Conservation (phyloP, 2,113 vertebrate species). For the Genyomyrus donnyi region DNA sequence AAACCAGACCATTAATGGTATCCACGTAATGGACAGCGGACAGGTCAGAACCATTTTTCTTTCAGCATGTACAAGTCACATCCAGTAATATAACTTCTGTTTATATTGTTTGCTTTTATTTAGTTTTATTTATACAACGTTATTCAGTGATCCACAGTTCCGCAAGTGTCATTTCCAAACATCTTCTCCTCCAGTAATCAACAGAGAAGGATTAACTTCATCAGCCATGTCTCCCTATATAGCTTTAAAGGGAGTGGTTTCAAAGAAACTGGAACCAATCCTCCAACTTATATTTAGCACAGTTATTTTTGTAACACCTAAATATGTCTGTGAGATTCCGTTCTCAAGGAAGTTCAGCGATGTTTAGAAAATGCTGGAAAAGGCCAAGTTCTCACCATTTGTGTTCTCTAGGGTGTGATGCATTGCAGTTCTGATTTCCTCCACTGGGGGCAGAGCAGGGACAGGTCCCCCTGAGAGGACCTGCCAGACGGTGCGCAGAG, state of each 20-base stretch:
- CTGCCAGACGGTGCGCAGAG: constrained; percentile 83
- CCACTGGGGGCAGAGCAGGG: constrained; percentile 61
- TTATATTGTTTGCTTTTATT: too few species aligned
- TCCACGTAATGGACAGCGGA: too few species aligned
- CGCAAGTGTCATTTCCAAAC: neutral
- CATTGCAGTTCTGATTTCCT: constrained; percentile 26
- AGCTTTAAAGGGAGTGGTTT: neutral
- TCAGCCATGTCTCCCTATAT: neutral
- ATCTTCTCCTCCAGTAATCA: neutral
- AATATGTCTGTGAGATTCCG: neutral
- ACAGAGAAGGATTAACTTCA: neutral
- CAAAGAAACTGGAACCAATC: neutral
- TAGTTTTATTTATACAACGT: too few species aligned
- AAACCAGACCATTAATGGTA: too few species aligned
- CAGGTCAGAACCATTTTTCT: neutral
- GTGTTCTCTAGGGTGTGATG: neutral
- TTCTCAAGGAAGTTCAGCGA: neutral
- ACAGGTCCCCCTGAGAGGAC: constrained; percentile 72
- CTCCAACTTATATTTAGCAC: neutral
- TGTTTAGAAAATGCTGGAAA: neutral
- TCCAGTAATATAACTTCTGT: neutral
- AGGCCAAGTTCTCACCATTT: constrained; percentile 34
- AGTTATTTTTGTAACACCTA: neutral
- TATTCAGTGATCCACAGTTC: neutral
- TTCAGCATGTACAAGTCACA: neutral